Percentiles rank a stretch among this genome's conserved stretches.
Evolutionary conservation across 2,888 invertebrate species (phyloP).

Genomic region (Andrena minutula): DNA sequence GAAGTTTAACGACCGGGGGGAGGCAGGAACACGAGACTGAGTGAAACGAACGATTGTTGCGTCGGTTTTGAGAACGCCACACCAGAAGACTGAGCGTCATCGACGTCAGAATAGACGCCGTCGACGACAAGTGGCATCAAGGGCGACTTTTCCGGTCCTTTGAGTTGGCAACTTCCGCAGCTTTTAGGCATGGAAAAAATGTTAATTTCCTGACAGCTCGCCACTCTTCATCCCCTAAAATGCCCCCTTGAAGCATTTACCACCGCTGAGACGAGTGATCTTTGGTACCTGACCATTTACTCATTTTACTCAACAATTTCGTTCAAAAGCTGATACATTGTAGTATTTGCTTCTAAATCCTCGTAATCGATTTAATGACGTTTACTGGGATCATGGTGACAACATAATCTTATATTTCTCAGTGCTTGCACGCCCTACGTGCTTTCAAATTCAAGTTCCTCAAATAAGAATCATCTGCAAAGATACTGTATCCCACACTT

Average conservation of each 20-base stretch:
- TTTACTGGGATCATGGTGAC: not conserved
- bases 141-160: slow-evolving; percentile 62
- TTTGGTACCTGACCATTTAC: not conserved
- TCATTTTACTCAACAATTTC: slow-evolving; percentile 25
- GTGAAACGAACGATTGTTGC: slow-evolving; percentile 63
- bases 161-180: slow-evolving; percentile 55
- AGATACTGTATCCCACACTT: slow-evolving; percentile 5
- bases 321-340: not conserved
- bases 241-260: slow-evolving; percentile 31
- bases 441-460: slow-evolving; percentile 8
- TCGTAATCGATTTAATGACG: not conserved
- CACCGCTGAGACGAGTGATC: slow-evolving; percentile 17
- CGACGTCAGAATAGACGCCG: slow-evolving; percentile 53
- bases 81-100: slow-evolving; percentile 42
- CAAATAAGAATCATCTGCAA: not conserved
- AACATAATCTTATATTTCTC: not conserved
- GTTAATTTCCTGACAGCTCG: slow-evolving; percentile 63
- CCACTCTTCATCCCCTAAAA: slow-evolving; percentile 48
- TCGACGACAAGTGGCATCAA: slow-evolving; percentile 59
- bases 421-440: not conserved
- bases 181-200: slow-evolving; percentile 57
- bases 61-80: slow-evolving; percentile 57
- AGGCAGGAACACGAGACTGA: slow-evolving; percentile 26
- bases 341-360: not conserved
- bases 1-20: not conserved